Base-by-base conservation (phyloP, 2,113 vertebrate species). In the Hydropotes inermis region DNA sequence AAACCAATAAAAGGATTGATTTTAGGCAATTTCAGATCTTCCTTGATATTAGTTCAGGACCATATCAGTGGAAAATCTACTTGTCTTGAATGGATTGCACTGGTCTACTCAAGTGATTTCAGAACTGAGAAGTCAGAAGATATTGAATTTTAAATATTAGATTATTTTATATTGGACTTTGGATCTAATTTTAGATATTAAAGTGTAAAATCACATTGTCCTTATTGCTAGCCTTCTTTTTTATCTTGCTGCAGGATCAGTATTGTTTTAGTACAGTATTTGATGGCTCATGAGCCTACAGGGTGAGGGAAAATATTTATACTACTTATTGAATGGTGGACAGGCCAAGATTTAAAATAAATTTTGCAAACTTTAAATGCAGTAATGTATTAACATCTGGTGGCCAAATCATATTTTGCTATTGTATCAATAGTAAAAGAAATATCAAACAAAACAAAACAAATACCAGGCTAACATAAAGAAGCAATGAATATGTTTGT, bases 91-190 rank as follows among this genome's bases (percentile, higher is more conserved):
- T 97, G 96, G 97, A 98, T 98, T 96, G 96, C 89, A 91, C 33
- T 76, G 84, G 96, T 93, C 97, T 97, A 76, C 98, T 97, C 97
- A 89, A 98, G 95, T 96, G 98, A 95, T 96, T 97, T 98, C 96
- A 97, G 94, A 98, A 96, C 30, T 91, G 95, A 91, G 61, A 97
- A 97, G 96, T 97, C 86, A 97, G 95, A 95, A 98, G 94, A 98
- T 97, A 98, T 98, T 98, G 91, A 97, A 97, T 98, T 98, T 98
- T 98, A 97, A 98, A 97, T 98, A 98, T 98, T 97, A 97, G 98
- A 98, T 98, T 98, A 98, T 97, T 98, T 98, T 96, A 98, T 98
- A 98, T 98, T 98, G 98, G 95, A 95, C 97, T 98, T 95, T 93
- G 96, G 97, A 98, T 98, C 97, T 98, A 98, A 98, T 98, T 97